A percentile compares a stretch with the other conserved stretches of the same genome.
These are phyloP conservation scores for Brevipalpus yothersi DNA, from an alignment of 1,140 invertebrate genomes.

Conservation along the genomic window DNA sequence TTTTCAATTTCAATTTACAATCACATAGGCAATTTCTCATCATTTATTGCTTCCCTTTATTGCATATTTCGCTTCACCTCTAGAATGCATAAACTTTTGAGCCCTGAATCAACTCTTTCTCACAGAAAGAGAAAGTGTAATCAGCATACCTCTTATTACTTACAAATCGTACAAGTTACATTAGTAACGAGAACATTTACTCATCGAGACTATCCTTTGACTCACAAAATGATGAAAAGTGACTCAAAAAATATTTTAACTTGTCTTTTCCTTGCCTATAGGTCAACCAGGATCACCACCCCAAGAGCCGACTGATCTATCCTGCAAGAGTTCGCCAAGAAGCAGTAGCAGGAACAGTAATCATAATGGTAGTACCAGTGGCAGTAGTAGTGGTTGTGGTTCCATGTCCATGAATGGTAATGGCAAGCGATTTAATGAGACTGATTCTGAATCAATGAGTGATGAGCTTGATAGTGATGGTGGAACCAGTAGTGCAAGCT, in stretches of 20 bases:
- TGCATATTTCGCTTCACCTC: too few relatives aligned
- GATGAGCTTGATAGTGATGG: constrained; percentile 2
- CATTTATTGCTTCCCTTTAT: too few relatives aligned
- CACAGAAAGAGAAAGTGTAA: background rate
- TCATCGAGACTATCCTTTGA: background rate
- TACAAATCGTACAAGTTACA: too few relatives aligned
- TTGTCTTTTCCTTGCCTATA: background rate
- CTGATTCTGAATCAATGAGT: constrained; percentile 5
- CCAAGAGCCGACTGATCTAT: constrained; percentile 11
- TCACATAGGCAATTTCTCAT: too few relatives aligned
- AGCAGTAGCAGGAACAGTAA: background rate
- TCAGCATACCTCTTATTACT: background rate
- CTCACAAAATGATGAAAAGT: background rate
- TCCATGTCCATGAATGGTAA: background rate
- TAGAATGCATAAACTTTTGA: too few relatives aligned
- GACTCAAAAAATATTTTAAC: background rate
- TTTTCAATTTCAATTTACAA: too few relatives aligned
- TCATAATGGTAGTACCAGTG: background rate
- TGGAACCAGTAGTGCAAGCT: background rate
- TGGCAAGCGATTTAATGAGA: background rate
- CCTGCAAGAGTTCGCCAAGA: constrained; percentile 2
- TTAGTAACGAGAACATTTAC: too few relatives aligned
- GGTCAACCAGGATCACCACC: background rate
- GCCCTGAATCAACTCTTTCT: too few relatives aligned
- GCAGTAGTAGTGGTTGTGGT: background rate